Evolutionary conservation across 35 echinoderm and acorn worm species (phyloP).

Genomic region (Nesometra sesokonis): DNA sequence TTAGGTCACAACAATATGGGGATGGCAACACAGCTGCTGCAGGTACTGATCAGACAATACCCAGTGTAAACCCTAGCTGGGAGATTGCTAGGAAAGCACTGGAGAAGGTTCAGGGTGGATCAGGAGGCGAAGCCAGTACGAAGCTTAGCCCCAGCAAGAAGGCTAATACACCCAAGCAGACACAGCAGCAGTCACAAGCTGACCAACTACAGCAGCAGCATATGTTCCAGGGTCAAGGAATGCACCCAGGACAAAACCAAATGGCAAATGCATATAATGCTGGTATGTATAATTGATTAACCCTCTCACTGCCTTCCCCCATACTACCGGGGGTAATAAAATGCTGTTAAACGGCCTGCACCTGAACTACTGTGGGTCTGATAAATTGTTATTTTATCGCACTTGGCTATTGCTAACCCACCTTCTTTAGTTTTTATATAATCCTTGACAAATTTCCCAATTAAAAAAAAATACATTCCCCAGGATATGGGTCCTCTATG

Average conservation of each 20-base stretch:
- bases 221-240: not conserved
- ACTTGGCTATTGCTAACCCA: no score
- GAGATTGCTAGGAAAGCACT: conserved; percentile 73
- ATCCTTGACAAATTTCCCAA: no score
- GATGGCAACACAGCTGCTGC: not conserved
- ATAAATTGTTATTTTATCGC: no score
- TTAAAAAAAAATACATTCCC: no score
- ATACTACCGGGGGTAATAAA: no score
- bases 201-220: not conserved
- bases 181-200: not conserved
- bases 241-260: not conserved
- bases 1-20: not conserved
- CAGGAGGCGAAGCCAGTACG: not conserved
- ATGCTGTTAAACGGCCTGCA: no score
- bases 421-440: no score
- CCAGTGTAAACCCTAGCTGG: conserved; percentile 30
- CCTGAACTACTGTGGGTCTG: no score
- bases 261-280: not conserved
- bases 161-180: not conserved
- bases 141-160: not conserved
- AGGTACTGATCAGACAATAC: not conserved
- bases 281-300: not conserved
- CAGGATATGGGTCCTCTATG: no score
- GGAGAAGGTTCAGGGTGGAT: conserved; percentile 1
- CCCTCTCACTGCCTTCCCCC: not conserved